Evolutionary conservation across 64 coral and sea anemone genomes (phyloP).

Genomic region (Montipora foliosa): DNA sequence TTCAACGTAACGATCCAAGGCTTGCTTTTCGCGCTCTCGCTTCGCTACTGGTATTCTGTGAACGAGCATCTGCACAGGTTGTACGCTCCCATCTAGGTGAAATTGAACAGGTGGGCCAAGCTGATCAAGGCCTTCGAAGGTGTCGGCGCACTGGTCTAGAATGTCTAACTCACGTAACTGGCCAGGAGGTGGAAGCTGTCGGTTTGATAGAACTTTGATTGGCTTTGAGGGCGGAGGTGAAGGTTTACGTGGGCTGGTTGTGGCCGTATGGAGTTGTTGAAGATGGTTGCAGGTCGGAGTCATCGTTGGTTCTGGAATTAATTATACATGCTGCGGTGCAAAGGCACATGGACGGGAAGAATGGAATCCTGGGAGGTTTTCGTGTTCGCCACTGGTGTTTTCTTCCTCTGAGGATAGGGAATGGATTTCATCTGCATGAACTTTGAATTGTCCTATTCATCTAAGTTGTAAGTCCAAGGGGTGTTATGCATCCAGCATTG

Average conservation of each 20-base stretch:
- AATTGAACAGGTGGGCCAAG: background rate
- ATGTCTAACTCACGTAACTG: constrained; percentile 26
- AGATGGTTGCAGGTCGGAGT: constrained; percentile 6
- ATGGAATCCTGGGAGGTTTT: too few species aligned
- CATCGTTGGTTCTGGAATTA: background rate
- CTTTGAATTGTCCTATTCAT: background rate
- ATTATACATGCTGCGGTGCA: background rate
- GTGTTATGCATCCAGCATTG: too few species aligned
- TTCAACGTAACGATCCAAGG: too few species aligned
- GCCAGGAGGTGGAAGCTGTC: background rate
- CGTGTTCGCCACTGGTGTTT: too few species aligned
- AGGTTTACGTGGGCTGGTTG: background rate
- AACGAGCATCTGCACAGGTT: constrained; percentile 32
- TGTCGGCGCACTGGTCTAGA: constrained; percentile 19
- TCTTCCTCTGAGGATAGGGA: too few species aligned
- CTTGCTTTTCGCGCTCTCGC: too few species aligned
- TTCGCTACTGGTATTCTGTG: background rate
- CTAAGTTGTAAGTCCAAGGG: too few species aligned
- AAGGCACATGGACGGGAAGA: background rate
- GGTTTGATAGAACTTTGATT: background rate
- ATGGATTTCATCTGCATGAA: too few species aligned
- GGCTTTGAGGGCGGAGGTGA: background rate
- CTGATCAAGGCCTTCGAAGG: background rate
- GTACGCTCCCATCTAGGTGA: background rate
- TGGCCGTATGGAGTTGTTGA: too few species aligned